phyloP scores from a whole-genome alignment of 1,140 invertebrate species.

The Palaemon carinicauda region DNA sequence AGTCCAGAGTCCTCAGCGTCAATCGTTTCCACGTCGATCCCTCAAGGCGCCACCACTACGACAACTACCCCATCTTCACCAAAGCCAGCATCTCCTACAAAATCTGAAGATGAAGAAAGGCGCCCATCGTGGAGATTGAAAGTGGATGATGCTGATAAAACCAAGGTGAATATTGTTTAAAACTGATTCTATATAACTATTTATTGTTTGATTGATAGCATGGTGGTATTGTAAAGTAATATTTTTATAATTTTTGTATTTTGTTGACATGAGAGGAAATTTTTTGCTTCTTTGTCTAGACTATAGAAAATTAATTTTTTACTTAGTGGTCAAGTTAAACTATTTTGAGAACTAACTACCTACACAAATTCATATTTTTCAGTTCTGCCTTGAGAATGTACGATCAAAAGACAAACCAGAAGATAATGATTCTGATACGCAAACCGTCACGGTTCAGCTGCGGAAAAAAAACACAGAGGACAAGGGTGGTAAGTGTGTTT shows the following conservation, averaged over 20 bases:
- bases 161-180: constrained; percentile 70
- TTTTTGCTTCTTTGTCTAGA: background rate
- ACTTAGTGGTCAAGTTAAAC: background rate
- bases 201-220: background rate
- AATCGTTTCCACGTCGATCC: constrained; percentile 61
- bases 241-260: background rate
- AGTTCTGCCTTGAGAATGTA: constrained; percentile 60
- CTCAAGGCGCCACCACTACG: constrained; percentile 65
- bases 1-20: constrained; percentile 41
- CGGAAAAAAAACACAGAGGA: constrained; percentile 47
- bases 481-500: constrained; percentile 1
- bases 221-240: background rate
- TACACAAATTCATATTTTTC: constrained; percentile 7
- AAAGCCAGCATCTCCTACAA: constrained; percentile 62
- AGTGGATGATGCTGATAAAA: constrained; percentile 79
- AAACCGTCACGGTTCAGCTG: constrained; percentile 51
- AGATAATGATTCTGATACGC: constrained; percentile 12
- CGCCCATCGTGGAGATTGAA: constrained; percentile 89
- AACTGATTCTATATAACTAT: background rate
- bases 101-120: constrained; percentile 72
- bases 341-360: background rate
- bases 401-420: constrained; percentile 52
- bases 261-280: background rate
- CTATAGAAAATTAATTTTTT: background rate
- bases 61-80: constrained; percentile 64